Evolutionary conservation across 2,797 vertebrate species (phyloP).

Genomic region (Myoxocephalus aenaeus): DNA sequence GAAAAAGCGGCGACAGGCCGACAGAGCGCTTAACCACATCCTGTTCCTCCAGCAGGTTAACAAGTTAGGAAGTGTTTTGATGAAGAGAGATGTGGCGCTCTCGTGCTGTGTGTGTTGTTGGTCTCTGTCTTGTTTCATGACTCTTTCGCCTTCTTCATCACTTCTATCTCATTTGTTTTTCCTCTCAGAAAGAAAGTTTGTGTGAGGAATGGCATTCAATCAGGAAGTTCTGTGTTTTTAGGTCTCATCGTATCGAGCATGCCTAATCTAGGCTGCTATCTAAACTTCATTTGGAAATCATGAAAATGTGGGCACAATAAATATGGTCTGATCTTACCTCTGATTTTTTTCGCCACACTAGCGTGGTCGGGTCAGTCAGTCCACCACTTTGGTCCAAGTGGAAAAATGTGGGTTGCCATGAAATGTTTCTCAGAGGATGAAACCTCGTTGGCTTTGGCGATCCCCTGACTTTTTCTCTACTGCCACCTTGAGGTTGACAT

Average conservation of each 20-base stretch:
- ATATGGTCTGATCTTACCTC: background rate
- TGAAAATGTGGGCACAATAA: background rate
- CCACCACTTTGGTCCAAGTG: background rate
- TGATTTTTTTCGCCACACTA: background rate
- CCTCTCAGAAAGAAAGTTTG: conserved; percentile 1
- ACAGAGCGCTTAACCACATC: conserved; percentile 42
- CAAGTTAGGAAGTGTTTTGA: conserved; percentile 49
- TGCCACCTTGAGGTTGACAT: too few species aligned
- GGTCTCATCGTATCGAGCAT: background rate
- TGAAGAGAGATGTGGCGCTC: conserved; percentile 7
- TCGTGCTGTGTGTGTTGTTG: conserved; percentile 18
- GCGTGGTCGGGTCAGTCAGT: background rate
- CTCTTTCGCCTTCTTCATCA: conserved; percentile 4
- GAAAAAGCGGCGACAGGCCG: conserved; percentile 45
- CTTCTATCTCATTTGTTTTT: background rate
- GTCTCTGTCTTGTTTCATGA: conserved; percentile 7
- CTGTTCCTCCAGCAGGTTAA: conserved; percentile 59
- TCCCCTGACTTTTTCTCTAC: too few species aligned
- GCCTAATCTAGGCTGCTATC: background rate
- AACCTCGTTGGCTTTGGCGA: too few species aligned
- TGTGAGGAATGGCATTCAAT: background rate
- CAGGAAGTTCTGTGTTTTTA: too few species aligned
- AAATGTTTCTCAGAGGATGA: too few species aligned
- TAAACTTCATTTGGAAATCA: background rate
- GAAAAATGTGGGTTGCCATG: too few species aligned